Base-by-base conservation (phyloP, 2,797 vertebrate species). In the Bovichtus diacanthus region DNA sequence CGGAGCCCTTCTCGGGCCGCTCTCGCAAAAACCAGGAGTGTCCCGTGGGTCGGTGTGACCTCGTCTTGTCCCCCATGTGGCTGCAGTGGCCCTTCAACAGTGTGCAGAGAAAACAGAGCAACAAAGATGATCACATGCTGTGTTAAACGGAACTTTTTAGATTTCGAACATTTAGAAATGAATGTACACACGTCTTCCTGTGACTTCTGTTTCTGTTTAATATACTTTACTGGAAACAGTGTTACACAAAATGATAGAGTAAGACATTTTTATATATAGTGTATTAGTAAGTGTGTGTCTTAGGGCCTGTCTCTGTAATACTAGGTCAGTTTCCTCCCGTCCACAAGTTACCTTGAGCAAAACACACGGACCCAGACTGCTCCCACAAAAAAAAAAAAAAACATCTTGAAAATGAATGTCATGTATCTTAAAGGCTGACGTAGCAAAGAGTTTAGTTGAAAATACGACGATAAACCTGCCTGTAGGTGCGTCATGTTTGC, bases 31-130 rank as follows among this genome's bases (percentile, higher is more conserved):
- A 73, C 25, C 15, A 9, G 34, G 39, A 29, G 47, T 58, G 21
- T 76, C 85, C 71, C 34, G 13, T 23, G 74, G 80, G 90, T 44
- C 13, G 19, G 49, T 9, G 16, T 87, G 90, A 87, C 82, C 86
- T 78, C 21, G 23, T 53, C 67, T 9, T 11, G n/a, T 49, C 21
- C 29, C 79, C 39, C 41, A 44, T 8, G 66, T 59, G 81, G 65
- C 29, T 76, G 13, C 4, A 23, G 44, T 44, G 69, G 74, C 58
- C 70, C 77, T 58, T n/a, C 39, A 49, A 54, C 39, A 63, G 41
- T 4, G 11, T 74, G 65, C 31, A 29, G 39, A 76, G 50, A 46
- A n/a, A 75, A 49, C 56, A 58, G 59, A 61, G 67, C 27, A 60
- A 49, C 36, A 46, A 27, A 21, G 41, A 64, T n/a, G 3, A 16